Base-by-base conservation (phyloP, 2,797 vertebrate genomes). In the Botia almorhae region DNA sequence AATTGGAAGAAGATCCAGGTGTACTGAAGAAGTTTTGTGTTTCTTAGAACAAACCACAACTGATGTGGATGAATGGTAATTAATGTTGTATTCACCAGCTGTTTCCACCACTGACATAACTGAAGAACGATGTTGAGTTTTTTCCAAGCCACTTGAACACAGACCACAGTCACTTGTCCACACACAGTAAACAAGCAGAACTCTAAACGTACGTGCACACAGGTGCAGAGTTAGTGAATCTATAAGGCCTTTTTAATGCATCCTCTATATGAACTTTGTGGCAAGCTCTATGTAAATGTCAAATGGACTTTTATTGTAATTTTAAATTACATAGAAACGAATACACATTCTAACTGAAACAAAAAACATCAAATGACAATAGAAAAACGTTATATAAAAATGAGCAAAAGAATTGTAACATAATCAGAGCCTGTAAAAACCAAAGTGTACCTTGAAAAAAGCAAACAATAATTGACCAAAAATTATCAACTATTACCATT, bases 1-100 rank as follows among this genome's bases (percentile, higher is more conserved):
- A 51, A 8, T 10, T 58, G 43, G 12, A 26, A 53, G 33, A 75
- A 76, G n/a, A 43, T 61, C 39, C 10, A 50, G 33, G 8, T 26
- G 16, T 19, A 29, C 16, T 69, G 21, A 26, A 29, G n/a, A 58
- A 14, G 21, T 14, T 46, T 3, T 7, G 26, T 17, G 46, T 69
- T 46, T 68, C 26, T 68, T 69, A 68, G 51, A 68, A 29, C 51
- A 77, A 69, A 68, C 43, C 13, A 39, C 10, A 77, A 46, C 67
- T 77, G 36, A 5, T 51, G 68, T 1, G 0, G 33, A 68, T 58
- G 51, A 58, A 46, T 68, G 36, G 51, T 69, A 36, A 56, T 36
- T 58, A 39, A 67, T 76, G 14, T 33, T 56, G 23, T 33, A 43
- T 67, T 48, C 74, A 67, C 50, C 56, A 77, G 53, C 64, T 48